A percentile compares a stretch with the other conserved stretches of the same genome.
Evolutionary conservation across 2,797 vertebrate genomes (phyloP).

Genomic region (Urophycis tenuis): DNA sequence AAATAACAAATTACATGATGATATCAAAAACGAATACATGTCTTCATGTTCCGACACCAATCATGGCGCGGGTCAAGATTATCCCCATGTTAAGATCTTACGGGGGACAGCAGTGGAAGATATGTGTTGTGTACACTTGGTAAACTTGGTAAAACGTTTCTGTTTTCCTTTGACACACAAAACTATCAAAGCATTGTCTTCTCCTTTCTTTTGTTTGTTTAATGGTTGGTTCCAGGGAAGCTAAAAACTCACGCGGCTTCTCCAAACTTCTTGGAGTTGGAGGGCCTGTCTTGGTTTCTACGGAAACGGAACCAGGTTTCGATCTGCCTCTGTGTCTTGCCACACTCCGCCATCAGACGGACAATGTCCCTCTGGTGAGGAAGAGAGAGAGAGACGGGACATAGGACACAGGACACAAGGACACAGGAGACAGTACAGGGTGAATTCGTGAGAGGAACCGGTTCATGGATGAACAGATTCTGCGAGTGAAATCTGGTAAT

Average conservation of each 20-base stretch:
- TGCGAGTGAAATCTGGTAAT: neutral
- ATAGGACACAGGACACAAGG: neutral
- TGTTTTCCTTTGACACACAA: neutral
- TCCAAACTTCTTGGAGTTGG: slow-evolving; percentile 81
- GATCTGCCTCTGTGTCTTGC: slow-evolving; percentile 75
- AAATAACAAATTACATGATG: neutral
- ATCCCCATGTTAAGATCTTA: neutral
- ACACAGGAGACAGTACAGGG: neutral
- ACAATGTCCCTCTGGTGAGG: slow-evolving; percentile 62
- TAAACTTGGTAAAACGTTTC: neutral
- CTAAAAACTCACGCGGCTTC: slow-evolving; percentile 75
- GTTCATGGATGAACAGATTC: neutral
- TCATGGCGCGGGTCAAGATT: neutral
- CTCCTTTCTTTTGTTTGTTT: neutral
- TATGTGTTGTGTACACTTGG: neutral
- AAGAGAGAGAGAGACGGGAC: neutral
- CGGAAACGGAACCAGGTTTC: slow-evolving; percentile 84
- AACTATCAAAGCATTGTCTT: neutral
- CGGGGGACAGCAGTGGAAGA: neutral
- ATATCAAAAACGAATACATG: neutral
- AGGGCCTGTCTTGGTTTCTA: slow-evolving; percentile 77
- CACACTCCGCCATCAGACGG: slow-evolving; percentile 65
- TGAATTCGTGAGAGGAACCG: neutral
- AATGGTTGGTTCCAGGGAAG: neutral
- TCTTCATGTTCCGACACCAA: neutral